Percentiles rank a stretch among this genome's conserved stretches.
These are phyloP conservation scores for Papilio protenor DNA, from an alignment of 2,888 invertebrate genomes.

Conservation along the genomic window DNA sequence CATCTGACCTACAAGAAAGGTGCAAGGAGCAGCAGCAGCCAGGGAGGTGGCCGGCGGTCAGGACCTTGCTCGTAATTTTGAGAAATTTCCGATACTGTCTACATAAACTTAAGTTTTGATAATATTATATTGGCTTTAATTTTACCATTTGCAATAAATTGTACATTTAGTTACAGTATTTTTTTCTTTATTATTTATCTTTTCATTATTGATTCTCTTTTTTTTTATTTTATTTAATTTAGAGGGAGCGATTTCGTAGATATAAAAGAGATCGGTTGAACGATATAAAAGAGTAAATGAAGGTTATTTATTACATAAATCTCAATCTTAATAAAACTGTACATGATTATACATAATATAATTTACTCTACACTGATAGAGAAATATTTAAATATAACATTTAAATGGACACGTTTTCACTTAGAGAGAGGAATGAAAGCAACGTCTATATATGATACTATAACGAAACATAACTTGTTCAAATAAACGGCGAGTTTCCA, in stretches of 20 bases:
- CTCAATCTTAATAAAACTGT: conserved; percentile 75
- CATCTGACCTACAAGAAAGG: conserved; percentile 16
- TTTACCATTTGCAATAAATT: conserved; percentile 9
- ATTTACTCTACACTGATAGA: conserved; percentile 71
- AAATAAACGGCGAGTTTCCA: conserved; percentile 57
- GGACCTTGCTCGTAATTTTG: background rate
- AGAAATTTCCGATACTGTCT: background rate
- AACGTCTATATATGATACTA: conserved; percentile 65
- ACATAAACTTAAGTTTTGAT: background rate
- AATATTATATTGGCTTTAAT: background rate
- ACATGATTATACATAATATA: conserved; percentile 74
- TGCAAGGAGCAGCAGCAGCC: background rate
- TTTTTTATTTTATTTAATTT: background rate
- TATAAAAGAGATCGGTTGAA: conserved; percentile 23
- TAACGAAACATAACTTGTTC: conserved; percentile 70
- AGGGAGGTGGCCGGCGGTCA: background rate
- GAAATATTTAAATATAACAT: conserved; percentile 67
- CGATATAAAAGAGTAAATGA: conserved; percentile 47
- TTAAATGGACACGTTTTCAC: conserved; percentile 77
- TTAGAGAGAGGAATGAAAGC: conserved; percentile 66
- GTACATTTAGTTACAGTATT: background rate
- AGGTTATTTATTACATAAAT: conserved; percentile 56
- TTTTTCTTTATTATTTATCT: background rate
- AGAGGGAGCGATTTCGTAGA: background rate
- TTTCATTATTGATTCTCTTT: background rate